Evolutionary conservation across 2,888 invertebrate genomes (phyloP).

Genomic region (Athripsodes cinereus): DNA sequence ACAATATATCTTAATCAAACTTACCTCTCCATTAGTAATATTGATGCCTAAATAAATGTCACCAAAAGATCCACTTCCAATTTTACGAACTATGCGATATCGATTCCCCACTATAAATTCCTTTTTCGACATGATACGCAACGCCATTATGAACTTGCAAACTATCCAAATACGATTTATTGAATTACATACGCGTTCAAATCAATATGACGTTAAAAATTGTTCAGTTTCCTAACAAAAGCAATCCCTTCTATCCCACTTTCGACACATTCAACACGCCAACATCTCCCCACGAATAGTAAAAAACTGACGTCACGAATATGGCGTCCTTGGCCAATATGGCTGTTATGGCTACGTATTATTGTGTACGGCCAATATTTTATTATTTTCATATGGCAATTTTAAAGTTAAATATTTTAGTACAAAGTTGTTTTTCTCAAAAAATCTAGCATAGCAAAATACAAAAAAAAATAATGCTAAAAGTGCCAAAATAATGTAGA

Average conservation of each 20-base stretch:
- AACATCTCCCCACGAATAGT: constrained; percentile 42
- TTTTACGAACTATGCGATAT: constrained; percentile 93
- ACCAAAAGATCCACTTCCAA: constrained; percentile 98
- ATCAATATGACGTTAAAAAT: constrained; percentile 31
- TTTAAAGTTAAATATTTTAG: not conserved
- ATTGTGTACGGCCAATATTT: constrained; percentile 4
- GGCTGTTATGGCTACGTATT: too few relatives aligned
- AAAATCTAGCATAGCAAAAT: too few relatives aligned
- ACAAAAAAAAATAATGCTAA: too few relatives aligned
- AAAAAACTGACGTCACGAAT: constrained; percentile 18
- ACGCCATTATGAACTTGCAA: constrained; percentile 32
- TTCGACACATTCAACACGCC: constrained; percentile 41
- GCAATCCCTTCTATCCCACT: constrained; percentile 36
- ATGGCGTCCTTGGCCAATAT: too few relatives aligned
- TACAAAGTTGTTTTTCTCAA: not conserved
- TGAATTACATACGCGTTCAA: constrained; percentile 39
- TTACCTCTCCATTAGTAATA: constrained; percentile 82
- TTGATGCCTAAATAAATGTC: constrained; percentile 97
- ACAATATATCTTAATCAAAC: not conserved
- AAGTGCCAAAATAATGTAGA: too few relatives aligned
- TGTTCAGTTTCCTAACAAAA: constrained; percentile 39
- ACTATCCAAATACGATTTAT: constrained; percentile 31
- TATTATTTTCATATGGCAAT: not conserved
- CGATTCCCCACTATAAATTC: constrained; percentile 86
- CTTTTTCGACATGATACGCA: constrained; percentile 41